phyloP scores from a whole-genome alignment of 2,113 vertebrate species.

The Hypomesus transpacificus region DNA sequence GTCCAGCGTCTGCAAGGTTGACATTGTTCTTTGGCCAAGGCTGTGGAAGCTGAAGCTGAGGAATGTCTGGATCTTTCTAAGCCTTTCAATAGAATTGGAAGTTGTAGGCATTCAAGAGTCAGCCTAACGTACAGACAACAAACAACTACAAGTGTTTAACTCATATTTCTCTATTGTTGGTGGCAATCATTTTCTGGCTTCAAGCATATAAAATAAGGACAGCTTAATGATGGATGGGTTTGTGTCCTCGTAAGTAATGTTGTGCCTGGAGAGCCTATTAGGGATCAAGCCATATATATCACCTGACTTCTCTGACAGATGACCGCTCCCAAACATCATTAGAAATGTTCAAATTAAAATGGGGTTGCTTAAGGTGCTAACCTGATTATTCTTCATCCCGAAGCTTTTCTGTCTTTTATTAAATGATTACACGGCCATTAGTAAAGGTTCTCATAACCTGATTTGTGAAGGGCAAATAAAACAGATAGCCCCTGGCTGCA shows the following conservation, averaged over 20 bases:
- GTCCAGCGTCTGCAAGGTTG: too few species aligned
- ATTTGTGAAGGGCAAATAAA: constrained; percentile 47
- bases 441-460: constrained; percentile 54
- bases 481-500: constrained; percentile 45
- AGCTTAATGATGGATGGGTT: constrained; percentile 83
- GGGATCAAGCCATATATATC: constrained; percentile 80
- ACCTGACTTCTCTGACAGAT: constrained; percentile 83
- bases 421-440: constrained; percentile 74
- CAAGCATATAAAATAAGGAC: neutral
- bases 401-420: constrained; percentile 70
- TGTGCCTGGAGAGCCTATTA: constrained; percentile 82
- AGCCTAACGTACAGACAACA: too few species aligned
- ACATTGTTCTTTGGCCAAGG: too few species aligned
- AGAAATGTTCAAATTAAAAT: constrained; percentile 83
- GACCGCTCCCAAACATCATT: constrained; percentile 85
- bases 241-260: constrained; percentile 84
- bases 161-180: neutral
- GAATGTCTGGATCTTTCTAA: too few species aligned
- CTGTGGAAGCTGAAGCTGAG: too few species aligned
- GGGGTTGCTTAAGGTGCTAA: constrained; percentile 73
- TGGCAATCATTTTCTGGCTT: neutral
- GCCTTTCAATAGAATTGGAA: too few species aligned
- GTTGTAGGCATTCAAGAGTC: too few species aligned
- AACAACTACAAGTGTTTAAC: too few species aligned
- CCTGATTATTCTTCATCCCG: constrained; percentile 75